Evolutionary conservation across 2,888 invertebrate species (phyloP).

Genomic region (Himalopsyche kuldschensis): DNA sequence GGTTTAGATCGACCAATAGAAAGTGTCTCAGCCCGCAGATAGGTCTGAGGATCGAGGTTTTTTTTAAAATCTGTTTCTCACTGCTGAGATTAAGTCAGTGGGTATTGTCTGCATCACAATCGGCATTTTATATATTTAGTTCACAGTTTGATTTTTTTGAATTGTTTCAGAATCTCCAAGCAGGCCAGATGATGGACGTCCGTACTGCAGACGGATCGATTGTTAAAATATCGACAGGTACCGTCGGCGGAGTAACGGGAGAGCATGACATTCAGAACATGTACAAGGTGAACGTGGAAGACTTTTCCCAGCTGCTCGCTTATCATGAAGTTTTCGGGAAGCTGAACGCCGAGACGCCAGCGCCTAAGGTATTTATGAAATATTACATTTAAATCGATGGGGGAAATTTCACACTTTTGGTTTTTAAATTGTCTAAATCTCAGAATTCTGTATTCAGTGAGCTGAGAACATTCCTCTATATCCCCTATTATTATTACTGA

Average conservation of each 20-base stretch:
- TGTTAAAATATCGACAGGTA: conserved; percentile 71
- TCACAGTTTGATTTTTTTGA: too few species aligned
- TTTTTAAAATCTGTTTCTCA: neutral
- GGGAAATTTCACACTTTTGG: neutral
- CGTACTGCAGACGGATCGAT: conserved; percentile 71
- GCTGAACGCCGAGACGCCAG: conserved; percentile 53
- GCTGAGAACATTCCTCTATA: too few species aligned
- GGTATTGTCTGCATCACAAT: too few species aligned
- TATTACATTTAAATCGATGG: neutral
- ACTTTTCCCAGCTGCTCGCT: conserved; percentile 79
- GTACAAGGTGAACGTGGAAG: conserved; percentile 82
- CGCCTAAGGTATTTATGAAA: conserved; percentile 47
- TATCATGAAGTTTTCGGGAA: conserved; percentile 86
- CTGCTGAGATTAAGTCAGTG: neutral
- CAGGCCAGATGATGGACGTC: conserved; percentile 62
- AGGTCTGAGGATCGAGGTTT: neutral
- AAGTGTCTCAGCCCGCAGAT: neutral
- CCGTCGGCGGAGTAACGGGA: conserved; percentile 63
- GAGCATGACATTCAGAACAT: conserved; percentile 79
- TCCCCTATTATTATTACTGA: too few species aligned
- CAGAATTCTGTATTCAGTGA: neutral
- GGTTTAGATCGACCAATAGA: too few species aligned
- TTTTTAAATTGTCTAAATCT: neutral
- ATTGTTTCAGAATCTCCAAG: conserved; percentile 40
- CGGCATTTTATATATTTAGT: too few species aligned